These are phyloP conservation scores for Lottia gigantea DNA, from an alignment of 2,888 invertebrate species.

Conservation along the genomic window DNA sequence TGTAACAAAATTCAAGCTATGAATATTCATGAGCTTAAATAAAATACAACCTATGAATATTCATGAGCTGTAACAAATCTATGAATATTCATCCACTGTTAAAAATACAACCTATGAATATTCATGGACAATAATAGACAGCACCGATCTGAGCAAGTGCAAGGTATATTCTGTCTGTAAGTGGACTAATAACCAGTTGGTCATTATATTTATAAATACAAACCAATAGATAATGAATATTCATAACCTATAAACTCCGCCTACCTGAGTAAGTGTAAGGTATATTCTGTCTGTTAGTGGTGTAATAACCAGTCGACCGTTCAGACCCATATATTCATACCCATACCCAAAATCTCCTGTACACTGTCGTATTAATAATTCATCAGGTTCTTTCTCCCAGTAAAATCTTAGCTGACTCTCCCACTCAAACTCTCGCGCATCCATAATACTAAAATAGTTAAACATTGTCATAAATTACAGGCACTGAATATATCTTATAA, in stretches of 20 bases:
- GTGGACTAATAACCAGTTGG: slow-evolving; percentile 89
- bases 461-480: slow-evolving; percentile 71
- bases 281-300: slow-evolving; percentile 93
- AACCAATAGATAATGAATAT: not conserved
- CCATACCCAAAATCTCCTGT: slow-evolving; percentile 87
- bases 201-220: too few relatives aligned
- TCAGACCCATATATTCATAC: slow-evolving; percentile 95
- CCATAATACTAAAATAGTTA: slow-evolving; percentile 83
- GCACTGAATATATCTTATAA: too few relatives aligned
- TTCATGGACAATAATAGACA: not conserved
- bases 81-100: too few relatives aligned
- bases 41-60: too few relatives aligned
- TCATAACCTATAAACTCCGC: not conserved
- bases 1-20: too few relatives aligned
- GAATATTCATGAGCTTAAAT: too few relatives aligned
- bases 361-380: slow-evolving; percentile 85
- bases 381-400: slow-evolving; percentile 85
- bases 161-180: slow-evolving; percentile 91
- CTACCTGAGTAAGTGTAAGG: slow-evolving; percentile 85
- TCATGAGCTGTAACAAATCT: too few relatives aligned
- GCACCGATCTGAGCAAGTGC: slow-evolving; percentile 82
- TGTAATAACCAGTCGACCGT: slow-evolving; percentile 90
- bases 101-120: too few relatives aligned
- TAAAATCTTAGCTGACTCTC: slow-evolving; percentile 93
- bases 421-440: slow-evolving; percentile 90